Evolutionary conservation across 2,797 vertebrate species (phyloP), one percentile per base, ranked within the genome.

Genomic region (Lates japonicus): DNA sequence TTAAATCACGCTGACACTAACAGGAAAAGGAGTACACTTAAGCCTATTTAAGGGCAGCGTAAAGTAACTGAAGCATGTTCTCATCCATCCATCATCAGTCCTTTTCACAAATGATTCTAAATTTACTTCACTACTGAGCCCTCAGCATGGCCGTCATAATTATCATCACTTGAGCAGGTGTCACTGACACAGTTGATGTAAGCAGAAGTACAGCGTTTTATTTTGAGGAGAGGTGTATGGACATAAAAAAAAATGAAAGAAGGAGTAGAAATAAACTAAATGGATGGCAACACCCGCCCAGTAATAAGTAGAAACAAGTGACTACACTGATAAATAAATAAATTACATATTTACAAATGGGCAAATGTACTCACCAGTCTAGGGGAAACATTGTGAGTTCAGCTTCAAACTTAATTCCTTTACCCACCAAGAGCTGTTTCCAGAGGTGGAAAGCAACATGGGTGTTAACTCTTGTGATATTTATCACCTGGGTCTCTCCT

Each of bases 41-140:
- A 42, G 49, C 3, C 37, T 70, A 35, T 52, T n/a, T 35, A 44
- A 29, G 3, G 51, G 57, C 41, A 61, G 61, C 1, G 1, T 19
- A 6, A 12, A 39, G 48, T 6, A n/a, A 33, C 35, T 58, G n/a
- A 70, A 49, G 41, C 48, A 42, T 41, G 44, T 48, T 60, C 20
- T 0, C 17, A 35, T 39, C 58, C 14, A 29, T 39, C 25, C 33
- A 67, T 74, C 19, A 19, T 55, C 54, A 69, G 39, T 49, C 65
- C n/a, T 37, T 61, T 14, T 76, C 20, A 29, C 60, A 58, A 59
- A 55, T 48, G 49, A 54, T 39, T 67, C 46, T 42, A 68, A 67
- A 68, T 52, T 58, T 29, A 42, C 48, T 66, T 60, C 20, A 71
- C 46, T 49, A 12, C 64, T 29, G 55, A 73, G n/a, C 31, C 7